Conservation (phyloP, 2,888 invertebrate species). For the Pseudococcus jackbeardsleyi region DNA sequence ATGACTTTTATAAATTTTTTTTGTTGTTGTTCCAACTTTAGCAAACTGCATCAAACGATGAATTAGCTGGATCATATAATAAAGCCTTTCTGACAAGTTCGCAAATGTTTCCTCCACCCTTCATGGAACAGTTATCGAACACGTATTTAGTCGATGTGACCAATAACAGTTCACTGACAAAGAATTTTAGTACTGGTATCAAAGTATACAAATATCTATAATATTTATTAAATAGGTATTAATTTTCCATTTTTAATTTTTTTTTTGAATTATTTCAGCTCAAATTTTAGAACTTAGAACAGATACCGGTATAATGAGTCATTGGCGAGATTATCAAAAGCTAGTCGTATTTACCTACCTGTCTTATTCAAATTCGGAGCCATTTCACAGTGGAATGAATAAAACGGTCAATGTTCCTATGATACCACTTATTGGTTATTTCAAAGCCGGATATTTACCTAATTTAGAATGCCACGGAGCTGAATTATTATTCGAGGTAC, state of each 20-base stretch:
- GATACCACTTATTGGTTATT: constrained; percentile 69
- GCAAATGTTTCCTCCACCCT: constrained; percentile 67
- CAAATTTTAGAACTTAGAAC: constrained; percentile 68
- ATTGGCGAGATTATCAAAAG: constrained; percentile 69
- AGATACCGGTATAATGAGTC: constrained; percentile 69
- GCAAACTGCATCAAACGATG: constrained; percentile 66
- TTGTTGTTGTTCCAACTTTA: neutral
- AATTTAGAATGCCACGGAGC: constrained; percentile 68
- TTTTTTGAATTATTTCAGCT: constrained; percentile 59
- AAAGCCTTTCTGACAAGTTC: constrained; percentile 68
- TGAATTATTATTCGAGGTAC: constrained; percentile 69
- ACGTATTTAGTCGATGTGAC: constrained; percentile 68
- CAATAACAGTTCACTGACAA: constrained; percentile 64
- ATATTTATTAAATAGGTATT: neutral
- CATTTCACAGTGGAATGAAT: constrained; percentile 67
- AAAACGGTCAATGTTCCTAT: constrained; percentile 68
- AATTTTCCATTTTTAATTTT: constrained; percentile 1
- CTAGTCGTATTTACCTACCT: constrained; percentile 69
- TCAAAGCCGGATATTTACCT: constrained; percentile 68
- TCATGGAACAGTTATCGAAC: constrained; percentile 68
- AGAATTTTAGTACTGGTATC: constrained; percentile 47
- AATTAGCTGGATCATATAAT: constrained; percentile 69
- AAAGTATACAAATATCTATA: neutral
- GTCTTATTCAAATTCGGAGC: constrained; percentile 68
- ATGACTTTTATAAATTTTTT: no score